Conservation (phyloP, 2,113 vertebrate genomes). For the Anguilla japonica region DNA sequence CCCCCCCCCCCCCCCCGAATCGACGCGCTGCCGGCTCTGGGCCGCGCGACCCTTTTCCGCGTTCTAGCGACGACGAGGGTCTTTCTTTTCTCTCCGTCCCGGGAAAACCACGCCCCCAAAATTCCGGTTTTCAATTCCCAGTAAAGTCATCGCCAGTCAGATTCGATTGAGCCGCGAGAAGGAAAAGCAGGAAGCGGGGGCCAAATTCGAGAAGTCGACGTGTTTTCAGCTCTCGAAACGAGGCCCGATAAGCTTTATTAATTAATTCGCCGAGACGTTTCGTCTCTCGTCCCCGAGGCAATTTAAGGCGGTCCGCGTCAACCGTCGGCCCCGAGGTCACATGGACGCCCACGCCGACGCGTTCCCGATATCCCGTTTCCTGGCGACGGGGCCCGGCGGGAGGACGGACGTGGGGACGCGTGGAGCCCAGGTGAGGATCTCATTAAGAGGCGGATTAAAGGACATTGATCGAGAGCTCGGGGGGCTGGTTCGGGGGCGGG, state of each 20-base stretch:
- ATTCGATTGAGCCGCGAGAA: neutral
- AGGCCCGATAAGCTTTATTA: neutral
- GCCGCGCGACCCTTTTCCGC: neutral
- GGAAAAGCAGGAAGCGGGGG: too few species aligned
- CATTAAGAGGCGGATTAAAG: neutral
- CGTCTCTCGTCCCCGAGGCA: neutral
- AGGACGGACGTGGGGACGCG: neutral
- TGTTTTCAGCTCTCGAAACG: neutral
- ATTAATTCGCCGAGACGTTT: neutral
- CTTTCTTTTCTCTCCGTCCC: neutral
- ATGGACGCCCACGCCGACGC: neutral
- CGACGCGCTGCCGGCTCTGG: neutral
- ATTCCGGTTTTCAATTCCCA: too few species aligned
- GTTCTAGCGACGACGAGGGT: neutral
- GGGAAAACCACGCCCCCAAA: neutral
- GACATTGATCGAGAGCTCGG: neutral
- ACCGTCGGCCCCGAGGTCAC: neutral
- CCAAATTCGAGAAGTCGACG: neutral
- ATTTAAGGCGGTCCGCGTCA: neutral
- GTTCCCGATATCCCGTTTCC: neutral
- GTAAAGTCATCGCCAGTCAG: neutral
- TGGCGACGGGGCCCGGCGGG: neutral
- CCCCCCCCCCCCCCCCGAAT: neutral
- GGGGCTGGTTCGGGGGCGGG: neutral
- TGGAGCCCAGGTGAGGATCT: neutral